A percentile compares a stretch with the other conserved stretches of the same genome.
phyloP scores from a whole-genome alignment of 2,797 vertebrate species.

The Orestias chungarensis region DNA sequence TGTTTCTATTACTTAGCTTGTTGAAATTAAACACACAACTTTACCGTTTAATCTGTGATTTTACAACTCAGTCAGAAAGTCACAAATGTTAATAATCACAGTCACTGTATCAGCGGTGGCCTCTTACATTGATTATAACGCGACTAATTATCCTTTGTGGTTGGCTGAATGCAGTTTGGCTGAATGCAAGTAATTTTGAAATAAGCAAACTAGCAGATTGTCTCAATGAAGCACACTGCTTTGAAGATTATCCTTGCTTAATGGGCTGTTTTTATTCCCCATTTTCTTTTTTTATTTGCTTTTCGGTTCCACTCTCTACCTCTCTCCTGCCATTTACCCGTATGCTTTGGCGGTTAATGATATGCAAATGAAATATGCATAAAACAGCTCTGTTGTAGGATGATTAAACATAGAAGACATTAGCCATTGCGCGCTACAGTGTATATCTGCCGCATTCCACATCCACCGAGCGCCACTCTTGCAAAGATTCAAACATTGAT shows the following conservation, averaged over 20 bases:
- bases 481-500: slow-evolving; percentile 77
- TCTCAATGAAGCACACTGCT: slow-evolving; percentile 72
- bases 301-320: slow-evolving; percentile 77
- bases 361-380: slow-evolving; percentile 99
- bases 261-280: slow-evolving; percentile 73
- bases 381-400: slow-evolving; percentile 98
- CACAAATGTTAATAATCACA: slow-evolving; percentile 29
- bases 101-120: slow-evolving; percentile 51
- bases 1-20: slow-evolving; percentile 12
- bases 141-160: slow-evolving; percentile 78
- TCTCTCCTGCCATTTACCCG: slow-evolving; percentile 78
- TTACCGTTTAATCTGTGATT: slow-evolving; percentile 22
- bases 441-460: slow-evolving; percentile 81
- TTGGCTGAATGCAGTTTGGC: slow-evolving; percentile 64
- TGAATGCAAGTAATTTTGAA: slow-evolving; percentile 79
- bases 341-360: slow-evolving; percentile 90
- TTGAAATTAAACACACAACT: slow-evolving; percentile 22
- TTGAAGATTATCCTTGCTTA: slow-evolving; percentile 83
- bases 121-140: slow-evolving; percentile 66
- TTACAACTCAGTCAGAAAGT: slow-evolving; percentile 28
- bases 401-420: slow-evolving; percentile 99
- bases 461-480: slow-evolving; percentile 72
- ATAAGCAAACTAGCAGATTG: slow-evolving; percentile 80
- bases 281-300: slow-evolving; percentile 69
- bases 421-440: slow-evolving; percentile 84